phyloP scores from a whole-genome alignment of 2,888 invertebrate genomes.

The Chaitophorus viminalis region DNA sequence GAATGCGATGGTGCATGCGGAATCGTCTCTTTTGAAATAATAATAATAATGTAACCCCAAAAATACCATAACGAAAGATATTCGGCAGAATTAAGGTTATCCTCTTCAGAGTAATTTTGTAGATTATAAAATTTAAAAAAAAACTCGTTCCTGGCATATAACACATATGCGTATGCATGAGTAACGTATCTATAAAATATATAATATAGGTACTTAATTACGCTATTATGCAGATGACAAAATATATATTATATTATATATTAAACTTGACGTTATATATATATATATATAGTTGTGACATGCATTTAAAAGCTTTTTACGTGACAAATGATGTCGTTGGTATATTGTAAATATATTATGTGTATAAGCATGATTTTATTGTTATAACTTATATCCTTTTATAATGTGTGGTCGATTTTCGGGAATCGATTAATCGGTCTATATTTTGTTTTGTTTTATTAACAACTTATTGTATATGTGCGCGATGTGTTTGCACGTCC shows the following conservation, averaged over 20 bases:
- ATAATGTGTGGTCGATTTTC: background rate
- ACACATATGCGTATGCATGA: background rate
- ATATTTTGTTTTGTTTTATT: slow-evolving; percentile 11
- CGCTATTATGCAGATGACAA: too few species aligned
- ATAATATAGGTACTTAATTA: too few species aligned
- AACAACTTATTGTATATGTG: background rate
- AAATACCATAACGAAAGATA: slow-evolving; percentile 14
- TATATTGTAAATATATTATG: too few species aligned
- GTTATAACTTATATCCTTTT: background rate
- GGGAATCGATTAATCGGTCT: background rate
- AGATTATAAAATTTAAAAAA: background rate
- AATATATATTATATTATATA: too few species aligned
- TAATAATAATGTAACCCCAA: slow-evolving; percentile 17
- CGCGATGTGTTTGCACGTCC: slow-evolving; percentile 34
- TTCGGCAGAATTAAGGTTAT: slow-evolving; percentile 33
- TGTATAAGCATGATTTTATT: background rate
- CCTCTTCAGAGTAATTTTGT: slow-evolving; percentile 4
- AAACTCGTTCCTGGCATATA: background rate
- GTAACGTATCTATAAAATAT: background rate
- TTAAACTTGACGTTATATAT: background rate
- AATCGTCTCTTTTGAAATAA: slow-evolving; percentile 49
- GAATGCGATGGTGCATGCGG: slow-evolving; percentile 39
- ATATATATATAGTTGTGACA: background rate
- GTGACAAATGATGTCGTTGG: too few species aligned
- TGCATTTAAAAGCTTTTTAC: background rate